These are phyloP conservation scores for Nyctibius grandis DNA, from an alignment of 2,797 vertebrate species.

Conservation along the genomic window DNA sequence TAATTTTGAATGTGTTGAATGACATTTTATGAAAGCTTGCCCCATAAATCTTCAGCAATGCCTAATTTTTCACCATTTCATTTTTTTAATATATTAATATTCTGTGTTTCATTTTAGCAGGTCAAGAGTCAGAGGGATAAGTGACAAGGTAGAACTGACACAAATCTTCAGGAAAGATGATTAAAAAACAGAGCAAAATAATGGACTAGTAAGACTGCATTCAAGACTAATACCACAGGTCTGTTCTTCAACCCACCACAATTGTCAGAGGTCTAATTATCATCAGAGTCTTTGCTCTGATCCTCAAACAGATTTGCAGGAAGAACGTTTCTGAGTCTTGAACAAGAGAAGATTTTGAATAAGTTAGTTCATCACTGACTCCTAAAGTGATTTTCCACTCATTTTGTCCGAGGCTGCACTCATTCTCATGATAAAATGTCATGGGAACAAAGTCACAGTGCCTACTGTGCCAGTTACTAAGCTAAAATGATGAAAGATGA, in stretches of 20 bases:
- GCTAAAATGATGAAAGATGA: neutral
- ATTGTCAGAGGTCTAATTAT: conserved; percentile 9
- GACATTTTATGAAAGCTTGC: neutral
- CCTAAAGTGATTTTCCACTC: neutral
- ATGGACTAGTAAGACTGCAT: neutral
- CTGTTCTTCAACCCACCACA: neutral
- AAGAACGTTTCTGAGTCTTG: neutral
- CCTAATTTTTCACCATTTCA: neutral
- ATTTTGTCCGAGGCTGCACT: neutral
- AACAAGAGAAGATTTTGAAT: neutral
- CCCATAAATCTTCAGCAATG: neutral
- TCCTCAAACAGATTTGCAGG: conserved; percentile 2
- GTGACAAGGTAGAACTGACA: neutral
- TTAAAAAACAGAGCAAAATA: conserved; percentile 14
- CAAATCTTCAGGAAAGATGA: neutral
- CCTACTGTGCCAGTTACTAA: neutral
- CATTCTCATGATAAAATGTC: neutral
- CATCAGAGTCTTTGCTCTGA: neutral
- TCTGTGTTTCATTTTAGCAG: conserved; percentile 15
- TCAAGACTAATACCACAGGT: neutral
- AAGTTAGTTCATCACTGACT: neutral
- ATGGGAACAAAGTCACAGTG: neutral
- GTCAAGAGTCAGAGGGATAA: neutral
- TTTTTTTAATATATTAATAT: neutral
- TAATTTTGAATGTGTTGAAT: neutral